Conservation (phyloP, 2,888 invertebrate species). For the Platypus cylindrus region DNA sequence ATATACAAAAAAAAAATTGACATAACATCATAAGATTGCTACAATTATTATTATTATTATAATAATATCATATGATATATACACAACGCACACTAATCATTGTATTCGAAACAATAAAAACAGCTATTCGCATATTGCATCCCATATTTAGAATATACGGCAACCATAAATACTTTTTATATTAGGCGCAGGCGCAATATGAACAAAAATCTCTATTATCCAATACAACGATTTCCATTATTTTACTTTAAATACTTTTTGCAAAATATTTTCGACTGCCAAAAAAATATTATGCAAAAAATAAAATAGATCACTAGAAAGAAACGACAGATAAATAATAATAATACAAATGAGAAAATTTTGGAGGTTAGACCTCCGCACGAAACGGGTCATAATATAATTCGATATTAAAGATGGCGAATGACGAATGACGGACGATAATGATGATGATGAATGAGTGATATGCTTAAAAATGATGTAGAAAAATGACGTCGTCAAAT, state of each 20-base stretch:
- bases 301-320: slow-evolving; percentile 7
- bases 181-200: slow-evolving; percentile 5
- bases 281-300: slow-evolving; percentile 10
- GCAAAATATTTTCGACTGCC: slow-evolving; percentile 7
- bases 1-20: slow-evolving; percentile 27
- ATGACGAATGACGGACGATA: too few species aligned
- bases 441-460: slow-evolving; percentile 11
- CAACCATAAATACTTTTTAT: too few species aligned
- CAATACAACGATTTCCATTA: neutral
- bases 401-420: too few species aligned
- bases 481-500: slow-evolving; percentile 8
- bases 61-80: too few species aligned
- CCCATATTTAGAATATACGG: slow-evolving; percentile 13
- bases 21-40: too few species aligned
- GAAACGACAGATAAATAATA: slow-evolving; percentile 1
- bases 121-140: too few species aligned
- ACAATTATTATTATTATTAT: too few species aligned
- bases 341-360: slow-evolving; percentile 1
- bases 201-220: slow-evolving; percentile 19
- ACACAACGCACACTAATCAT: too few species aligned
- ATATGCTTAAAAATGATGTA: slow-evolving; percentile 8
- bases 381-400: slow-evolving; percentile 13
- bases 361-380: slow-evolving; percentile 16
- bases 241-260: too few species aligned
- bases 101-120: too few species aligned